Conservation (phyloP, 2,797 vertebrate species). For the Darevskia nairensis region DNA sequence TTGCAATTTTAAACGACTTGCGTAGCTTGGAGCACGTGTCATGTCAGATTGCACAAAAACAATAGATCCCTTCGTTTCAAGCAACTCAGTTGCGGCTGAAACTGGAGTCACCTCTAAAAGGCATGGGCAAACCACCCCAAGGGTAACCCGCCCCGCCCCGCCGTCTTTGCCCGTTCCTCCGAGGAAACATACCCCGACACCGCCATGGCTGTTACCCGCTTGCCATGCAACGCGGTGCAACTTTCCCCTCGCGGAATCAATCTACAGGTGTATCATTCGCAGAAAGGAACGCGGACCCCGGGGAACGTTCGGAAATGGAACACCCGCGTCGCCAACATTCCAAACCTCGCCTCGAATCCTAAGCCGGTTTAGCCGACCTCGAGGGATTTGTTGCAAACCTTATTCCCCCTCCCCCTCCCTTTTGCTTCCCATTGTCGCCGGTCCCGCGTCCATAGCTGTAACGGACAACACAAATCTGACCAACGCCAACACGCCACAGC, state of each 20-base stretch:
- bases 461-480: slow-evolving; percentile 21
- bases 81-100: too few species aligned
- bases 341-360: neutral
- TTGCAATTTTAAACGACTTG: neutral
- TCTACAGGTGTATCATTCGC: slow-evolving; percentile 72
- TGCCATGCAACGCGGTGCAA: slow-evolving; percentile 1
- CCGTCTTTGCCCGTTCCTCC: too few species aligned
- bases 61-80: neutral
- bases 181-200: neutral
- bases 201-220: neutral
- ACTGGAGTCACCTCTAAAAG: neutral
- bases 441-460: slow-evolving; percentile 43
- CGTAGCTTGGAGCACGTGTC: slow-evolving; percentile 62
- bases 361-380: neutral
- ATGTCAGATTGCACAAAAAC: slow-evolving; percentile 39
- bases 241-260: neutral
- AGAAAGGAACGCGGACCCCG: neutral
- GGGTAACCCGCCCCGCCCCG: neutral
- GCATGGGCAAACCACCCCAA: neutral
- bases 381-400: neutral
- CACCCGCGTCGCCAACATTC: slow-evolving; percentile 7
- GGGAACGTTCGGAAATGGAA: slow-evolving; percentile 11
- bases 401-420: slow-evolving; percentile 26
- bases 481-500: neutral
- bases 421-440: slow-evolving; percentile 56